Percentiles rank a stretch among this genome's conserved stretches.
These are phyloP conservation scores for Periparus ater DNA, from an alignment of 2,797 vertebrate genomes.

Conservation along the genomic window DNA sequence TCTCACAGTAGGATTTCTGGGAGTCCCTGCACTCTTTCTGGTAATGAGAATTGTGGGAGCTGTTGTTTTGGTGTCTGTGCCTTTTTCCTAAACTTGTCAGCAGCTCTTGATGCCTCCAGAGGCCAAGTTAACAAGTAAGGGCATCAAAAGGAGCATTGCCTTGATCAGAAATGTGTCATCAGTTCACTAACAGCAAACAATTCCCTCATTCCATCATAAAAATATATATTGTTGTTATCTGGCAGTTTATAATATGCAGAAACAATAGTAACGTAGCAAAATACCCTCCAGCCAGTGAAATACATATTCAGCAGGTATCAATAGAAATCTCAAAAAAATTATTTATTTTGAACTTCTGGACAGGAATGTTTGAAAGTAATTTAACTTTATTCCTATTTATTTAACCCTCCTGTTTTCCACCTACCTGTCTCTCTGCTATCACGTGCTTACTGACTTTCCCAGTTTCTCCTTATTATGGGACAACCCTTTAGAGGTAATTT, in stretches of 20 bases:
- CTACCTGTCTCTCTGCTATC: background rate
- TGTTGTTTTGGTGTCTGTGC: fast-evolving
- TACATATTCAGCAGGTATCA: background rate
- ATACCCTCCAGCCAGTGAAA: background rate
- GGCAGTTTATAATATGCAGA: background rate
- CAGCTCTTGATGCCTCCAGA: background rate
- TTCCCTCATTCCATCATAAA: background rate
- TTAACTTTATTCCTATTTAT: background rate
- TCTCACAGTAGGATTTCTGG: background rate
- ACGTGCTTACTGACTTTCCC: background rate
- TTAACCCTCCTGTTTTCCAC: background rate
- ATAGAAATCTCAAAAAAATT: background rate
- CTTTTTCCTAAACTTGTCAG: background rate
- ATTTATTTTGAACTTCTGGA: background rate
- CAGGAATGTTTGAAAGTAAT: background rate
- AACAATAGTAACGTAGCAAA: background rate
- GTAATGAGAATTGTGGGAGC: background rate
- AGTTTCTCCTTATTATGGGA: background rate
- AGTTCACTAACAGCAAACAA: background rate
- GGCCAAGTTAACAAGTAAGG: background rate
- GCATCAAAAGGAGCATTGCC: background rate
- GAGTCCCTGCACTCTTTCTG: background rate
- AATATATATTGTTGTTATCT: background rate
- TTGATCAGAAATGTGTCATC: background rate
- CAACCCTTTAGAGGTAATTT: background rate